phyloP scores from a whole-genome alignment of 1,140 invertebrate species.

The Cotesia glomerata region DNA sequence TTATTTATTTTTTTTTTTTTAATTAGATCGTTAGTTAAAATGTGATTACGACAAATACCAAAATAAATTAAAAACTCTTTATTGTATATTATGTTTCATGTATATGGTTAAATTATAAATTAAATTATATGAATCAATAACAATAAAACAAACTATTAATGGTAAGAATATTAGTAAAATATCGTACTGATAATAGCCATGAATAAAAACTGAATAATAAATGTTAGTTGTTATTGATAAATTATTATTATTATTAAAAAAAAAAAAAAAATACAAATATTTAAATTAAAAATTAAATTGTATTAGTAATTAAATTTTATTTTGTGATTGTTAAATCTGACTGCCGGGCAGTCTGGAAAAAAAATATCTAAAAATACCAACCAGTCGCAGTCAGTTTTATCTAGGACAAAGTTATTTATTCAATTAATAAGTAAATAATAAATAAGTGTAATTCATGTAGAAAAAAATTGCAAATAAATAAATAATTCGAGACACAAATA shows the following conservation, averaged over 20 bases:
- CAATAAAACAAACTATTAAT: conserved; percentile 34
- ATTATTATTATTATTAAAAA: conserved; percentile 48
- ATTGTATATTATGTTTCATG: conserved; percentile 40
- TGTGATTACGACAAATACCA: conserved; percentile 34
- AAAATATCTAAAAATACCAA: conserved; percentile 28
- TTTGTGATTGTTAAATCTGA: conserved; percentile 58
- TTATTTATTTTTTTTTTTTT: conserved; percentile 38
- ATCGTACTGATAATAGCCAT: conserved; percentile 42
- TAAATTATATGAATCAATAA: no score
- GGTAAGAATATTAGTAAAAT: conserved; percentile 11
- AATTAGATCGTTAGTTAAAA: conserved; percentile 35
- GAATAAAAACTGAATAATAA: conserved; percentile 34
- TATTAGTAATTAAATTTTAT: conserved; percentile 57
- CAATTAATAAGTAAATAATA: conserved; percentile 19
- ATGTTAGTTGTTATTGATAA: conserved; percentile 57
- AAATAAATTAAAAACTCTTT: conserved; percentile 39
- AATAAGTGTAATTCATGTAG: conserved; percentile 42
- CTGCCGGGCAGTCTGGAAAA: conserved; percentile 59
- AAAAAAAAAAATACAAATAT: conserved; percentile 28
- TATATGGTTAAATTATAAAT: neutral
- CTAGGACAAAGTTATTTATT: conserved; percentile 32
- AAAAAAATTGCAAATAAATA: neutral
- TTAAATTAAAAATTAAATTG: conserved; percentile 57
- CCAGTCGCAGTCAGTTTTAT: conserved; percentile 48
- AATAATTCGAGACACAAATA: neutral